These are phyloP conservation scores for Sebastolobus altivelis DNA, from an alignment of 2,797 vertebrate species.

Conservation along the genomic window DNA sequence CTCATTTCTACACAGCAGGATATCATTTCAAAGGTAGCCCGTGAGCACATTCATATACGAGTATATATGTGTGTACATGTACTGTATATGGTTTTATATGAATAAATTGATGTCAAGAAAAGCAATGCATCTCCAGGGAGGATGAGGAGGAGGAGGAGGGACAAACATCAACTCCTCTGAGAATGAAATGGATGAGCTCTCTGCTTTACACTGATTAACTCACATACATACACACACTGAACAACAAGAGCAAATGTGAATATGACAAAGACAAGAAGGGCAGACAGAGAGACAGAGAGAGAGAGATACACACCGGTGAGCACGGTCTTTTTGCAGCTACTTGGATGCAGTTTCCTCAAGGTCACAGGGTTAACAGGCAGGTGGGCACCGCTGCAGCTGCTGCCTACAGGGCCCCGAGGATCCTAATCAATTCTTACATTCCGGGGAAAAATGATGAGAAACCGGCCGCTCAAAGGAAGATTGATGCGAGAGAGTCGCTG, in stretches of 20 bases:
- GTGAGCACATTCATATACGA: not conserved
- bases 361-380: conserved; percentile 70
- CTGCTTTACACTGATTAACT: conserved; percentile 72
- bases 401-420: conserved; percentile 66
- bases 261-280: conserved; percentile 15
- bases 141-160: conserved; percentile 20
- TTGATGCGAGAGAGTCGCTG: conserved; percentile 75
- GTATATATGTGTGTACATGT: conserved; percentile 9
- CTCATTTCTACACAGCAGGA: not conserved
- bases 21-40: conserved; percentile 21
- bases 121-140: conserved; percentile 58
- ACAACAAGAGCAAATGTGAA: conserved; percentile 38
- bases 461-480: conserved; percentile 79
- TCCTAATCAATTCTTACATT: conserved; percentile 85
- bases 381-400: conserved; percentile 65
- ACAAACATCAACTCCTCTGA: conserved; percentile 38
- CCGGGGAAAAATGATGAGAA: conserved; percentile 82
- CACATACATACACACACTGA: conserved; percentile 24
- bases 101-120: conserved; percentile 72
- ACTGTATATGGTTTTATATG: conserved; percentile 34
- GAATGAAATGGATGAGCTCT: conserved; percentile 53
- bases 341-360: conserved; percentile 67
- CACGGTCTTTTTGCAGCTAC: conserved; percentile 17
- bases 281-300: not conserved
- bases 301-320: not conserved